These are phyloP conservation scores for Eulemur coronatus DNA, from an alignment of 2,797 vertebrate genomes.

Conservation along the genomic window DNA sequence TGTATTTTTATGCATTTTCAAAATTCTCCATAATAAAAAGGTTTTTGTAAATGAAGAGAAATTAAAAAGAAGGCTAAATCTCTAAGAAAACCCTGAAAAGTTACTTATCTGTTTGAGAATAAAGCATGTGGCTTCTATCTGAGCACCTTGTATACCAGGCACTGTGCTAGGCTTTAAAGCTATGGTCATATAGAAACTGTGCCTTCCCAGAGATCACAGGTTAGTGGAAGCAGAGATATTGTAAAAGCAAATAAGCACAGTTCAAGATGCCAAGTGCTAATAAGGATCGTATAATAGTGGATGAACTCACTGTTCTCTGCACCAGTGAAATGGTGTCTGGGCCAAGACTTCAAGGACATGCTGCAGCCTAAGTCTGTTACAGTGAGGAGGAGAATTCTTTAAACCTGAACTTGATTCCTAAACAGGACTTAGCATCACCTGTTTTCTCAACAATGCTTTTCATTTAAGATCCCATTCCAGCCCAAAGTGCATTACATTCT, in stretches of 20 bases:
- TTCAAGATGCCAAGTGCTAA: too few species aligned
- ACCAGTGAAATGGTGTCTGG: neutral
- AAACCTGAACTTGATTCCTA: neutral
- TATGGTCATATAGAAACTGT: accelerated
- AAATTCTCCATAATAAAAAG: neutral
- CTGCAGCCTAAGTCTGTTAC: neutral
- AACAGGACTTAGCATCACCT: neutral
- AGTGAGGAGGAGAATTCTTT: neutral
- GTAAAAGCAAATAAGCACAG: neutral
- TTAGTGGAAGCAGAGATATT: neutral
- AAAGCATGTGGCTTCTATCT: neutral
- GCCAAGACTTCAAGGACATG: neutral
- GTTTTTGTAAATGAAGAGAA: neutral
- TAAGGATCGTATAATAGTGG: accelerated
- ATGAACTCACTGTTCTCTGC: neutral
- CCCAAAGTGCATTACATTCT: neutral
- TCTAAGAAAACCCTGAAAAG: constrained; percentile 1
- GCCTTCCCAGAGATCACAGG: neutral
- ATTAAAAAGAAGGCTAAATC: neutral
- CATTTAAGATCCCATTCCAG: neutral
- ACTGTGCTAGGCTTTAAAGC: neutral
- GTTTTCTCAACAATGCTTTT: neutral
- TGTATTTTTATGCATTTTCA: constrained; percentile 16
- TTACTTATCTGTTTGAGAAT: neutral
- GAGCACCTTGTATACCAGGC: neutral